These are phyloP conservation scores for Panurus biarmicus DNA, from an alignment of 2,113 vertebrate genomes.

Conservation along the genomic window DNA sequence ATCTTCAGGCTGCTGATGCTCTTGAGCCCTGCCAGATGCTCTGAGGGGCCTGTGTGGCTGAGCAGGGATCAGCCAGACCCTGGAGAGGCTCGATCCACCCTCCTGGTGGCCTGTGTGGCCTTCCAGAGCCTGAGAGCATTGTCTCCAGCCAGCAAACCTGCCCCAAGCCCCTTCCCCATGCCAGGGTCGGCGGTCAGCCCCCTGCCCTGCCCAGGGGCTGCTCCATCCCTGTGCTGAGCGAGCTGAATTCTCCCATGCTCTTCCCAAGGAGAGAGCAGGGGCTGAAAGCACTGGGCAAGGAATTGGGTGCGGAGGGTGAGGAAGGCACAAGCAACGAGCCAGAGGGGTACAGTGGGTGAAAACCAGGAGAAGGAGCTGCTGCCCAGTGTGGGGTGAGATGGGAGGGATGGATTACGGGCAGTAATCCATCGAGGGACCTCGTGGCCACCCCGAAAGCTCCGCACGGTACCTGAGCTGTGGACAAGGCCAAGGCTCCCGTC, in stretches of 20 bases:
- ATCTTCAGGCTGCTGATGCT: neutral
- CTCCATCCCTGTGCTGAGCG: neutral
- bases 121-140: neutral
- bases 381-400: neutral
- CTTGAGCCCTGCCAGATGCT: neutral
- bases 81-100: neutral
- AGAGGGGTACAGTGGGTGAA: neutral
- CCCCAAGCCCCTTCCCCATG: neutral
- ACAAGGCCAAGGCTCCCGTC: neutral
- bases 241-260: conserved; percentile 13
- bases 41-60: neutral
- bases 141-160: neutral
- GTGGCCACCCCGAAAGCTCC: neutral
- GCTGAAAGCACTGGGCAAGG: accelerated
- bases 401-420: neutral
- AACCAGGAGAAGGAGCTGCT: neutral
- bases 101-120: neutral
- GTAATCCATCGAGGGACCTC: neutral
- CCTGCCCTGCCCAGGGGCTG: neutral
- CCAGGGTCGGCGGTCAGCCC: neutral
- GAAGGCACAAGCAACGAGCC: neutral
- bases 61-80: neutral
- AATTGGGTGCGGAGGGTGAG: neutral
- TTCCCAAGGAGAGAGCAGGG: neutral
- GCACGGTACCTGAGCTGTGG: conserved; percentile 14